Base-by-base conservation (phyloP, 2,797 vertebrate species). In the Microctenopoma stevenorrisi region DNA sequence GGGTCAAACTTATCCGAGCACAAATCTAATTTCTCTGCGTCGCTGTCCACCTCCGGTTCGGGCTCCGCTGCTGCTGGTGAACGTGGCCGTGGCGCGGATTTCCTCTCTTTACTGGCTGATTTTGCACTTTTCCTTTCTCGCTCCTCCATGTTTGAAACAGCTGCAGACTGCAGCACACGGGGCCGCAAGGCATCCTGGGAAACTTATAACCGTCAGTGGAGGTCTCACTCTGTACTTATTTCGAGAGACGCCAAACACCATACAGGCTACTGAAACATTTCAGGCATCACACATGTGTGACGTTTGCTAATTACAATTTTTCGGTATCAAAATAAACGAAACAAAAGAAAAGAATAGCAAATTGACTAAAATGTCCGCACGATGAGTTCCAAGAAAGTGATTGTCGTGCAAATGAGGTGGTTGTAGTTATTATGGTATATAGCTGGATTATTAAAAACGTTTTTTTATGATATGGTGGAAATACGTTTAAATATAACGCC, bases 1-100 rank as follows among this genome's bases (percentile, higher is more conserved):
- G 97, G 97, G 87, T 99, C 95, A 71, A 99, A 99, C 49, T 82
- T 90, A 40, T 93, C 95, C 0, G 97, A 98, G 63, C 94, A 95
- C 14, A 98, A 94, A 6, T 99, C 95, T 70, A 92, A 68, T 83
- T 92, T 89, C 11, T 88, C 76, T 2, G 89, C 89, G 59, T 76
- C 87, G 7, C 83, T 86, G 9, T 82, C 81, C 13, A 74, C n/a
- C 53, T 30, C 44, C 42, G 64, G 35, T 4, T 63, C 72, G 4
- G 16, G 83, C 62, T 72, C 89, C 48, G 81, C 47, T 9, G 4
- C 59, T 2, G 69, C 4, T 0, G 53, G 4, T 5, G 67, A 52
- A 13, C 48, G 78, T 42, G 88, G 54, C 35, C 18, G 40, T 2
- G 70, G 2, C 5, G 57, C 49, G 2, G 28, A 0, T 1, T 6